These are phyloP conservation scores for Drosophila tristis DNA, from an alignment of 1,140 invertebrate species.

Conservation along the genomic window DNA sequence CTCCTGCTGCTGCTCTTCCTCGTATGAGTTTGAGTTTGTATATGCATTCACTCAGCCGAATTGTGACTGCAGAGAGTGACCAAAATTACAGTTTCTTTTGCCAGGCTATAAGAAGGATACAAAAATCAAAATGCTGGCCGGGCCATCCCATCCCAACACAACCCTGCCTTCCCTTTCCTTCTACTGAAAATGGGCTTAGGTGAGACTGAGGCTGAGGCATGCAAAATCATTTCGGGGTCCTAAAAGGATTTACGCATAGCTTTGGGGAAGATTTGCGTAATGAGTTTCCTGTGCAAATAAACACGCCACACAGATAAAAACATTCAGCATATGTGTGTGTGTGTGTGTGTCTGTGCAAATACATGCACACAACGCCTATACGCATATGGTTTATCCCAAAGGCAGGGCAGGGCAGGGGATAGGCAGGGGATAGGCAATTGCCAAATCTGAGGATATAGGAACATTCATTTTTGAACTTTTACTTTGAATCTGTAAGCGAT, in stretches of 20 bases:
- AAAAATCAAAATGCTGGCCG: conserved; percentile 15
- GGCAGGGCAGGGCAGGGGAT: background rate
- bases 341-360: conserved; percentile 6
- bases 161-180: background rate
- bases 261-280: conserved; percentile 74
- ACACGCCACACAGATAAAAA: conserved; percentile 60
- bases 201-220: conserved; percentile 14
- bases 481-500: conserved; percentile 23
- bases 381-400: conserved; percentile 1
- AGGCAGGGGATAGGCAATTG: conserved; percentile 7
- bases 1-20: no score
- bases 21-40: no score
- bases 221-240: conserved; percentile 40
- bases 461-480: conserved; percentile 24
- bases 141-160: no score
- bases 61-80: background rate
- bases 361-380: conserved; percentile 8
- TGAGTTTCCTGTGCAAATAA: conserved; percentile 78
- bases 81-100: conserved; percentile 4
- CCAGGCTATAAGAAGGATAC: background rate
- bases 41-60: background rate
- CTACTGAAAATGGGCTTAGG: conserved; percentile 9
- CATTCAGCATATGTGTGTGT: conserved; percentile 26
- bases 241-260: conserved; percentile 72
- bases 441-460: conserved; percentile 10